Conservation (phyloP, 2,113 vertebrate species). For the Neodontobutis hainanensis region DNA sequence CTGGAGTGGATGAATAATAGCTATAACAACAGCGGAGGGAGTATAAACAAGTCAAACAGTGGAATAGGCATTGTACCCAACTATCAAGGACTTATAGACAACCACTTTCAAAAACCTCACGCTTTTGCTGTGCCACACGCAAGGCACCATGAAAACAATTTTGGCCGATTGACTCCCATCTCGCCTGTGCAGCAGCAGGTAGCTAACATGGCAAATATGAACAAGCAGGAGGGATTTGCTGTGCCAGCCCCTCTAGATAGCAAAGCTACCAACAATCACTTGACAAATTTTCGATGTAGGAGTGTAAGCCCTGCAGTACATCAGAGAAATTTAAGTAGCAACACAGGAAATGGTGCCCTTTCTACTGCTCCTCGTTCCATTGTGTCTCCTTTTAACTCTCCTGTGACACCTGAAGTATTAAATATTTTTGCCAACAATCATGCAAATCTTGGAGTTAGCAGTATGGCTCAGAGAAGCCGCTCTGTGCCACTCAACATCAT, state of each 20-base stretch:
- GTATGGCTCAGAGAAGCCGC: constrained; percentile 94
- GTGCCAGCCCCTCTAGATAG: constrained; percentile 95
- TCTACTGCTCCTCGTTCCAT: constrained; percentile 83
- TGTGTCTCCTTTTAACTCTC: constrained; percentile 88
- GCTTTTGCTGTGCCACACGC: constrained; percentile 94
- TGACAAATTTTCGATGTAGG: constrained; percentile 87
- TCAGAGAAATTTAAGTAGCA: constrained; percentile 89
- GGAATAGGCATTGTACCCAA: constrained; percentile 87
- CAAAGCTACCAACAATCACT: constrained; percentile 79
- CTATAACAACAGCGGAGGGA: constrained; percentile 80
- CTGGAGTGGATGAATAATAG: constrained; percentile 98
- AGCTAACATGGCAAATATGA: constrained; percentile 77
- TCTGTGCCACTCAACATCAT: constrained; percentile 96
- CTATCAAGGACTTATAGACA: constrained; percentile 94
- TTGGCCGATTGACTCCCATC: constrained; percentile 93
- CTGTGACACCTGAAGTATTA: constrained; percentile 86
- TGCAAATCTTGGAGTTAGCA: constrained; percentile 82
- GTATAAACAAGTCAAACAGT: constrained; percentile 78
- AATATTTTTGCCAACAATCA: constrained; percentile 86
- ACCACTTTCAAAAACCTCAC: constrained; percentile 96
- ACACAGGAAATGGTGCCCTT: constrained; percentile 72
- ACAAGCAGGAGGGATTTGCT: constrained; percentile 94
- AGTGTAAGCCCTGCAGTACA: constrained; percentile 97
- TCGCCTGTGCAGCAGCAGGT: constrained; percentile 94
- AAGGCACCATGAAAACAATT: constrained; percentile 86